Conservation (phyloP, 1,140 invertebrate species). For the Rhysida immarginata region DNA sequence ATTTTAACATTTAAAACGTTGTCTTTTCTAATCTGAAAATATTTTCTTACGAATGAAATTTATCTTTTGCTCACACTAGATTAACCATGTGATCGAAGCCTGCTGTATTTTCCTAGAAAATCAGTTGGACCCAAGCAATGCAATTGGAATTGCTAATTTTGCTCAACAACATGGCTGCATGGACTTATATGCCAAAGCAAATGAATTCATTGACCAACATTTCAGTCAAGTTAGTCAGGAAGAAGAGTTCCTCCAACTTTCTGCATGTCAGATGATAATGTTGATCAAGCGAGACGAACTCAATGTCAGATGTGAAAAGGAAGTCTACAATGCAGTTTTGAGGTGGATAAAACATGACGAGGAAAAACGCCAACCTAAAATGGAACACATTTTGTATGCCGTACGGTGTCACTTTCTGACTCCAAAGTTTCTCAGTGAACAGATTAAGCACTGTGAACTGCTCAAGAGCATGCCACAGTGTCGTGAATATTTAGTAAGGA, state of each 20-base stretch:
- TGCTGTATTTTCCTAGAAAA: slow-evolving; percentile 79
- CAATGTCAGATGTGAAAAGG: slow-evolving; percentile 74
- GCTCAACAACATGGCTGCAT: slow-evolving; percentile 77
- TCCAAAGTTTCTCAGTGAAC: slow-evolving; percentile 72
- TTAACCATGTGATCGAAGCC: slow-evolving; percentile 73
- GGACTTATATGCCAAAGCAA: slow-evolving; percentile 65
- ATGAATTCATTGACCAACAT: slow-evolving; percentile 75
- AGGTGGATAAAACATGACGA: slow-evolving; percentile 73
- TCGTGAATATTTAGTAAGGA: slow-evolving; percentile 71
- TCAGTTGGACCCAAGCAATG: slow-evolving; percentile 81
- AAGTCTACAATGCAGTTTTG: slow-evolving; percentile 80
- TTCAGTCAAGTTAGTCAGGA: slow-evolving; percentile 77
- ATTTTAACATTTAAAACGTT: neutral
- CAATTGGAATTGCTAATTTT: slow-evolving; percentile 81
- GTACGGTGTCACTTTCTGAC: slow-evolving; percentile 80
- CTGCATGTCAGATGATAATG: slow-evolving; percentile 55
- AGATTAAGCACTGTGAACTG: slow-evolving; percentile 77
- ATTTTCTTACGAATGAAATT: no score
- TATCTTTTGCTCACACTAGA: no score
- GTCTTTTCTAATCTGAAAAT: neutral
- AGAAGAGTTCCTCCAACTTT: slow-evolving; percentile 75
- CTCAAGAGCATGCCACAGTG: slow-evolving; percentile 73
- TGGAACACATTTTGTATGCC: slow-evolving; percentile 69
- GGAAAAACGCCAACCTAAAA: slow-evolving; percentile 59
- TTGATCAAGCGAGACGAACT: slow-evolving; percentile 72